Conservation (phyloP, 2,113 vertebrate species). For the Condylura cristata region DNA sequence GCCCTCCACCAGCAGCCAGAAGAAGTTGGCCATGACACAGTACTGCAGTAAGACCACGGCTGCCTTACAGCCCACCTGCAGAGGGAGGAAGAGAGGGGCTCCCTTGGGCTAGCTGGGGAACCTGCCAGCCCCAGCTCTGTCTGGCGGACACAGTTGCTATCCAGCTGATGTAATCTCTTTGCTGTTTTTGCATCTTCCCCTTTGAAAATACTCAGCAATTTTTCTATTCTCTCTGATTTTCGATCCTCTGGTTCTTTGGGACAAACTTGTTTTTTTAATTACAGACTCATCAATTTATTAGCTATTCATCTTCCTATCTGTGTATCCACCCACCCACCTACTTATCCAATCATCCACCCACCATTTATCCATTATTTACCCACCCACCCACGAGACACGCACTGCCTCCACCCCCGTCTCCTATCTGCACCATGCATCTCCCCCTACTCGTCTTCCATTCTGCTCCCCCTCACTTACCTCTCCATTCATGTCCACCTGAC, state of each 20-base stretch:
- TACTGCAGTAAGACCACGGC: conserved; percentile 97
- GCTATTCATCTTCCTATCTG: not conserved
- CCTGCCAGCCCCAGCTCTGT: not conserved
- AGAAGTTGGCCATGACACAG: conserved; percentile 98
- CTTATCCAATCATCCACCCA: not conserved
- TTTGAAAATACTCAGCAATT: not conserved
- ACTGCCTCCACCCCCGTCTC: not conserved
- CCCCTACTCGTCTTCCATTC: not conserved
- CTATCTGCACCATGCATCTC: not conserved
- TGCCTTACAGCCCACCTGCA: conserved; percentile 94
- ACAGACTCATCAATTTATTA: not conserved
- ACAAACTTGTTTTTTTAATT: not conserved
- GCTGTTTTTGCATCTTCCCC: not conserved
- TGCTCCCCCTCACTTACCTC: not conserved
- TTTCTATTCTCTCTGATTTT: not conserved
- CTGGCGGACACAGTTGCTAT: not conserved
- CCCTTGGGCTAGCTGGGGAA: not conserved
- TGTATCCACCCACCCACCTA: not conserved
- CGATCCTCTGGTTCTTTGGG: not conserved
- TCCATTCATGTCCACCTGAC: not conserved
- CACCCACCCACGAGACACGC: not conserved
- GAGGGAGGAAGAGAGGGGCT: conserved; percentile 41
- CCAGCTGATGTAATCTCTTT: not conserved
- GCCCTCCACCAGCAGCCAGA: conserved; percentile 98
- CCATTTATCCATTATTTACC: not conserved